Conservation (phyloP, 2,113 vertebrate species). For the Podocnemis expansa region DNA sequence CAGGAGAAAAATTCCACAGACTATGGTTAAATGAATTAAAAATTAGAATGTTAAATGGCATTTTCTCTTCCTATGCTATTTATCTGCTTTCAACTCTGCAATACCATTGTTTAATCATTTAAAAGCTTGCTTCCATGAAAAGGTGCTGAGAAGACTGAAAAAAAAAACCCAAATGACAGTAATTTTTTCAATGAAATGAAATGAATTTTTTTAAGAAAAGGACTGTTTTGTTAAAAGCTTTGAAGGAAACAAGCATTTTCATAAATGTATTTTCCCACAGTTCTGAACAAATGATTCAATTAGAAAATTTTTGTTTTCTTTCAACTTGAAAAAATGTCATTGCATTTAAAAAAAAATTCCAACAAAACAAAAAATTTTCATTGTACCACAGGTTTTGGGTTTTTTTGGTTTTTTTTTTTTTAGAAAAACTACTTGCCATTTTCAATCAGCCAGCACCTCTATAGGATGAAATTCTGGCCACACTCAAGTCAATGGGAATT, state of each 20-base stretch:
- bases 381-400: not conserved
- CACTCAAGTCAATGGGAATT: not conserved
- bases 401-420: too few relatives aligned
- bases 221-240: not conserved
- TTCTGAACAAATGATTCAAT: not conserved
- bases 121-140: too few relatives aligned
- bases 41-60: not conserved
- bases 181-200: not conserved
- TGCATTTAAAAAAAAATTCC: not conserved
- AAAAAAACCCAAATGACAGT: not conserved
- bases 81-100: not conserved
- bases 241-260: not conserved
- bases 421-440: not conserved
- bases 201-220: not conserved
- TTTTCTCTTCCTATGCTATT: not conserved
- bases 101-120: too few relatives aligned
- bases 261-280: not conserved
- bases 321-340: not conserved
- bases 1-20: not conserved
- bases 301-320: not conserved
- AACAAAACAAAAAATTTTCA: accelerated
- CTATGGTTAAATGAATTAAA: not conserved
- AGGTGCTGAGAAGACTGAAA: not conserved
- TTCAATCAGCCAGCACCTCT: not conserved
- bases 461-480: not conserved